A percentile compares a stretch with the other conserved stretches of the same genome.
phyloP scores from a whole-genome alignment of 2,888 invertebrate species.

The Phyllotreta striolata region DNA sequence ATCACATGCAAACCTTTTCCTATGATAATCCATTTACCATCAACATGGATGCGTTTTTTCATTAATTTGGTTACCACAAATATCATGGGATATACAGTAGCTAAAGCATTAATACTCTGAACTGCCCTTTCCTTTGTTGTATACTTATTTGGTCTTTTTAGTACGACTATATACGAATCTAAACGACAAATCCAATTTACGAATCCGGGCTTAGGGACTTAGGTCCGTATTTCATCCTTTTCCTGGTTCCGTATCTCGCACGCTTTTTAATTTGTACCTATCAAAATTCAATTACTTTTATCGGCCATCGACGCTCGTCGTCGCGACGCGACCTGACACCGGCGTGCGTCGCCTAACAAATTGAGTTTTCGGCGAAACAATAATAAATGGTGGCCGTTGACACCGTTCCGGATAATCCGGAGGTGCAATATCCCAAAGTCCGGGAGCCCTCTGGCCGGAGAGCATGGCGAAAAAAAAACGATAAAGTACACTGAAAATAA shows the following conservation, averaged over 20 bases:
- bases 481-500: constrained; percentile 18
- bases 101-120: too few relatives aligned
- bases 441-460: constrained; percentile 23
- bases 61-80: too few relatives aligned
- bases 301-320: constrained; percentile 27
- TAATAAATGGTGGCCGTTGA: constrained; percentile 52
- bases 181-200: constrained; percentile 5
- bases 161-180: too few relatives aligned
- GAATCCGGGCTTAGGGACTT: background rate
- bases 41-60: too few relatives aligned
- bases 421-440: constrained; percentile 44
- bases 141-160: too few relatives aligned
- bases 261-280: constrained; percentile 21
- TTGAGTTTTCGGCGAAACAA: constrained; percentile 54
- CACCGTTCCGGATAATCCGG: constrained; percentile 44
- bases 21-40: too few relatives aligned
- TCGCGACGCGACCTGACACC: constrained; percentile 23
- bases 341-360: constrained; percentile 48
- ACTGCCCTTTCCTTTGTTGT: too few relatives aligned
- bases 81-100: too few relatives aligned
- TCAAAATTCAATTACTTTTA: constrained; percentile 38
- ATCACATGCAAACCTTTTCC: too few relatives aligned
- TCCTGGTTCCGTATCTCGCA: background rate
- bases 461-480: constrained; percentile 1
- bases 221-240: constrained; percentile 12